Evolutionary conservation across 2,797 vertebrate species (phyloP), one percentile per base, ranked within the genome.

Genomic region (Eptatretus atami): DNA sequence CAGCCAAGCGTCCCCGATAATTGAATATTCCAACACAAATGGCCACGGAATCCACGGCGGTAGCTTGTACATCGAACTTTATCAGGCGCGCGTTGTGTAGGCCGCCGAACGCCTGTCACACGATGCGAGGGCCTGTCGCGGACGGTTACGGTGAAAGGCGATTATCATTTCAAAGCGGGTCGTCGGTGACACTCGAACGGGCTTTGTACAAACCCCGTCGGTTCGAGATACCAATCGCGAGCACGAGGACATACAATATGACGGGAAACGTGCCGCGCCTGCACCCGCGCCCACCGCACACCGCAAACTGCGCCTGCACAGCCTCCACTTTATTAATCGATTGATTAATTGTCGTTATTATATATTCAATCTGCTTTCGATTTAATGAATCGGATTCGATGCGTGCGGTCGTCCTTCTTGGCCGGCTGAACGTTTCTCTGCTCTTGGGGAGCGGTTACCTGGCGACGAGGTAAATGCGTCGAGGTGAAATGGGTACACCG

Each of bases 161-260:
- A 61, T 61, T 61, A 61, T 61, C 57, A 61, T 61, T 61, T 10
- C 57, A 61, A 61, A 61, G 25, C 57, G n/a, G 57, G 57, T 25
- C n/a, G 57, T 10, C 9, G n/a, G n/a, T 61, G 57, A 12, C 57
- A 61, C 57, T 61, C 57, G n/a, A 12, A 60, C 55, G 55, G 8
- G 55, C 24, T 24, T 15, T 60, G 15, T 24, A 9, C 55, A 60
- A 15, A 60, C 55, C 15, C 55, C 55, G 24, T 24, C 11, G 55
- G 15, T 15, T 60, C 55, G 24, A 11, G 25, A 9, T 12, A 25
- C 57, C 10, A n/a, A 12, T 61, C 25, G 9, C n/a, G n/a, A 12
- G 25, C 57, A 61, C 11, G 9, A 9, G 9, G 10, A 12, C 9
- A n/a, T 10, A n/a, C n/a, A n/a, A 12, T 9, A 61, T 61, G 57